phyloP scores from a whole-genome alignment of 2,888 invertebrate species.

The Argyra leucocephala region DNA sequence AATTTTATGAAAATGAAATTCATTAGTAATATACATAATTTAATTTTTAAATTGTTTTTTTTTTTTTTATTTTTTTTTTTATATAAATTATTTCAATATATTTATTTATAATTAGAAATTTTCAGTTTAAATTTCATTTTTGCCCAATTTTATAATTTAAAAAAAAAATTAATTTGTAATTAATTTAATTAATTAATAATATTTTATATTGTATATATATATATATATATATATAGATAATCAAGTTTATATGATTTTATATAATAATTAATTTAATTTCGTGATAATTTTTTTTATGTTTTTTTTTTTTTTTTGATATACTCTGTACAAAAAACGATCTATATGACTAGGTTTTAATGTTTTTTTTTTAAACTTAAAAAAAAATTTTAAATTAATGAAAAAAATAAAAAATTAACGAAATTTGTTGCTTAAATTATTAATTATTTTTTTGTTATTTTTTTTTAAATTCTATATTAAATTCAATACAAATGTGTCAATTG shows the following conservation, averaged over 20 bases:
- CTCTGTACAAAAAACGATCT: constrained; percentile 1
- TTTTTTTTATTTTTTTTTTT: neutral
- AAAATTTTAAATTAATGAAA: neutral
- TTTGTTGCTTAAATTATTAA: too few species aligned
- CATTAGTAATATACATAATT: too few species aligned
- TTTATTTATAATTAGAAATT: neutral
- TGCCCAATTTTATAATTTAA: neutral
- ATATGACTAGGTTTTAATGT: neutral
- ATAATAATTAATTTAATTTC: too few species aligned
- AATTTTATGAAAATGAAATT: too few species aligned
- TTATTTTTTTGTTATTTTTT: too few species aligned
- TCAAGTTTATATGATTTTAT: neutral
- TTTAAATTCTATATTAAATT: too few species aligned
- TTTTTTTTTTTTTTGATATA: constrained; percentile 1
- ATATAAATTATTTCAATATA: neutral
- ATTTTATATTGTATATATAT: neutral
- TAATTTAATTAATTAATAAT: neutral
- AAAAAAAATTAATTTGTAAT: neutral
- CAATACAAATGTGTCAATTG: too few species aligned
- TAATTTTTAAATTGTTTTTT: constrained; percentile 4
- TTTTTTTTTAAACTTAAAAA: neutral
- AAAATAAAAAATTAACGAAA: too few species aligned
- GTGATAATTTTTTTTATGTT: neutral
- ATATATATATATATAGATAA: neutral
- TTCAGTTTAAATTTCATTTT: neutral